Evolutionary conservation across 2,797 vertebrate species (phyloP).

Genomic region (Neostethus bicornis): DNA sequence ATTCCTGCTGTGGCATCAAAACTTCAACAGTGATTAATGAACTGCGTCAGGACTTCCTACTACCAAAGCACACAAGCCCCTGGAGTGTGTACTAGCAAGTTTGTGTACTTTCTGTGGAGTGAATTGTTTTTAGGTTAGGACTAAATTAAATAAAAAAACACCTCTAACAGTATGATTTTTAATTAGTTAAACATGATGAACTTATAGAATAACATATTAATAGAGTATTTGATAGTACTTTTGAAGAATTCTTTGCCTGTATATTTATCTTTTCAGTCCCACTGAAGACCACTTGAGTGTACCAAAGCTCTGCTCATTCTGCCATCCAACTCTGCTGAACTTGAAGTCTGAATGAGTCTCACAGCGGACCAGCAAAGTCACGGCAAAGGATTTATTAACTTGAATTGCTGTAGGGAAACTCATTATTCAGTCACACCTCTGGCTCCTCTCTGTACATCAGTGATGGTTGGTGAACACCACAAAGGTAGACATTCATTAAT

Average conservation of each 20-base stretch:
- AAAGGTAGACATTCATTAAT: constrained; percentile 11
- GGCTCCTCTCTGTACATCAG: not conserved
- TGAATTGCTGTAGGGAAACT: not conserved
- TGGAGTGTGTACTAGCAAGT: constrained; percentile 21
- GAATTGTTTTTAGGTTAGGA: not conserved
- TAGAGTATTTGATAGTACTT: not conserved
- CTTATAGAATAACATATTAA: not conserved
- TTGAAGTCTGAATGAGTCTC: constrained; percentile 5
- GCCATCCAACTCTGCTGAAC: not conserved
- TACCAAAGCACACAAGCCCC: constrained; percentile 59
- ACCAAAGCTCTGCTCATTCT: constrained; percentile 46
- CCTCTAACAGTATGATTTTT: not conserved
- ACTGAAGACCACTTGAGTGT: constrained; percentile 46
- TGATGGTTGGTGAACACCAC: constrained; percentile 16
- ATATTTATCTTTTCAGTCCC: constrained; percentile 18
- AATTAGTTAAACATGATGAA: not conserved
- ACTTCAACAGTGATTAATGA: constrained; percentile 76
- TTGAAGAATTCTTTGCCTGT: not conserved
- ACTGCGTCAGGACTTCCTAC: constrained; percentile 62
- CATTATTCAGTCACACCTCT: constrained; percentile 15
- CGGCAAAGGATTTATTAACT: constrained; percentile 9
- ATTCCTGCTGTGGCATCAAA: constrained; percentile 76
- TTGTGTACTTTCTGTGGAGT: constrained; percentile 17
- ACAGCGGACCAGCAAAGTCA: constrained; percentile 13
- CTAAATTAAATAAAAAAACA: not conserved